These are phyloP conservation scores for Oreochromis grahami DNA, from an alignment of 2,797 vertebrate species.

Conservation along the genomic window DNA sequence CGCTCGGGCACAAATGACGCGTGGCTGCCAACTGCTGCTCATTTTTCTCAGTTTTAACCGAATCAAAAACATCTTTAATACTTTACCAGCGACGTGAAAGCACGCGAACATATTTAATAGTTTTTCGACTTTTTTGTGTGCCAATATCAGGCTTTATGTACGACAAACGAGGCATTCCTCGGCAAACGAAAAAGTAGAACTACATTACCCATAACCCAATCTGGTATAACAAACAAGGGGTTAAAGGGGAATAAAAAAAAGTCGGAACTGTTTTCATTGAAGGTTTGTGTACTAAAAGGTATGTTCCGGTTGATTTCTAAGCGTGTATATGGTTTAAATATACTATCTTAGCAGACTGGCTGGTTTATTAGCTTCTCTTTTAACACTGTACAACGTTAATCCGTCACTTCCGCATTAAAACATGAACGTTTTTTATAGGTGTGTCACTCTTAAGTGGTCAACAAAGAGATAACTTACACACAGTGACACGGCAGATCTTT, in stretches of 20 bases:
- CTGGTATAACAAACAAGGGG: background rate
- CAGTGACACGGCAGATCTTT: background rate
- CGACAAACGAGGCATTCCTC: background rate
- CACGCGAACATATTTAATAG: accelerated
- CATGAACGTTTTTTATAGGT: background rate
- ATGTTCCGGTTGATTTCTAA: background rate
- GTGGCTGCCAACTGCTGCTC: background rate
- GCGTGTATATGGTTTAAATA: background rate
- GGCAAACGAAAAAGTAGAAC: background rate
- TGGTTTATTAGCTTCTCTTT: background rate
- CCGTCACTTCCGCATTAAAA: conserved; percentile 21
- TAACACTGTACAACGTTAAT: background rate
- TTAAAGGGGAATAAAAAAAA: conserved; percentile 5
- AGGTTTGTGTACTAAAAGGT: background rate
- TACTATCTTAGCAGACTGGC: background rate
- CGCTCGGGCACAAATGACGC: conserved; percentile 38
- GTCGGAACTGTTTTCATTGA: background rate
- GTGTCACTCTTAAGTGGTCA: background rate
- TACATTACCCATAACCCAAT: conserved; percentile 58
- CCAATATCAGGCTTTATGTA: background rate
- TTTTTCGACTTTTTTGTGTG: background rate
- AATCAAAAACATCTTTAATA: background rate
- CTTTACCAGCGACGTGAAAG: background rate
- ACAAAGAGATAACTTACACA: background rate
- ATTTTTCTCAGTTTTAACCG: background rate